A percentile compares a stretch with the other conserved stretches of the same genome.
These are phyloP conservation scores for Xiphias gladius DNA, from an alignment of 2,113 vertebrate species.

Conservation along the genomic window DNA sequence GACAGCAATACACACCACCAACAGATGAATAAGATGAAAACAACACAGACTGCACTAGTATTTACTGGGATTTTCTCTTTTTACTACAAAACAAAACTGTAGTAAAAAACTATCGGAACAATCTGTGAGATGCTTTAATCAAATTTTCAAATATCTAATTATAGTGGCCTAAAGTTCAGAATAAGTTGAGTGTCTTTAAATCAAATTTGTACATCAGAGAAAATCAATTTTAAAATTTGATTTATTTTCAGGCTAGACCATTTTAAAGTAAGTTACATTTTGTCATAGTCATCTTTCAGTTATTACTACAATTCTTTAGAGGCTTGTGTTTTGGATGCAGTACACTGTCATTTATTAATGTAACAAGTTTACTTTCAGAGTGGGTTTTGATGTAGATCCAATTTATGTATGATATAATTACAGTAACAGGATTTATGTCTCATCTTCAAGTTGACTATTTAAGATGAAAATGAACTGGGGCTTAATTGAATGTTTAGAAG, in stretches of 20 bases:
- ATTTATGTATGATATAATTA: not conserved
- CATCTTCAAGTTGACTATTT: not conserved
- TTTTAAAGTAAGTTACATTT: not conserved
- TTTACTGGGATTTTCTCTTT: not conserved
- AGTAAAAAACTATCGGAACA: not conserved
- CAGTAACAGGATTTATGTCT: not conserved
- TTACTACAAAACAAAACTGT: not conserved
- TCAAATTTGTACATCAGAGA: too few relatives aligned
- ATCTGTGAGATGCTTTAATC: too few relatives aligned
- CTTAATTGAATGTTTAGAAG: slow-evolving; percentile 15
- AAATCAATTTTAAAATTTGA: too few relatives aligned
- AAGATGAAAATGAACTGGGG: not conserved
- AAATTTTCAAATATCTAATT: too few relatives aligned
- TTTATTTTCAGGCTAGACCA: too few relatives aligned
- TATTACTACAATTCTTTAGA: not conserved
- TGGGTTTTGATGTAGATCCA: not conserved
- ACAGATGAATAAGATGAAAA: not conserved
- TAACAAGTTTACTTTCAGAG: not conserved
- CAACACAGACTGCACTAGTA: too few relatives aligned
- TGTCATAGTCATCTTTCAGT: not conserved
- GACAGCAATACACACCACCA: not conserved
- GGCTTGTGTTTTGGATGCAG: not conserved
- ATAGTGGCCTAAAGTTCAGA: too few relatives aligned
- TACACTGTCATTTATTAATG: not conserved
- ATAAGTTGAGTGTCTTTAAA: too few relatives aligned